Evolutionary conservation across 2,797 vertebrate species (phyloP).

Genomic region (Eleutherodactylus coqui): DNA sequence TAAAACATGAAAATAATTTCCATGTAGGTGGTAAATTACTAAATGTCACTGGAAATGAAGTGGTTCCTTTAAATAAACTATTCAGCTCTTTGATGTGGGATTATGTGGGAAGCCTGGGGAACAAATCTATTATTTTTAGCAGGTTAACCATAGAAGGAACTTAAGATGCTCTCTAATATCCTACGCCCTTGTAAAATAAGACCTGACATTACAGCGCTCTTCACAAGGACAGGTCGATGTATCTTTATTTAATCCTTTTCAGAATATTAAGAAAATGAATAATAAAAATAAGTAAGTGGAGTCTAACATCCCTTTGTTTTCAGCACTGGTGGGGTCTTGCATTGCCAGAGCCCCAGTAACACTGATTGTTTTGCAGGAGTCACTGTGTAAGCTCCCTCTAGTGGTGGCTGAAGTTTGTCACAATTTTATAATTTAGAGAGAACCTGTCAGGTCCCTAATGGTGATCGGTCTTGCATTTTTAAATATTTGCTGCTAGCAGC

Average conservation of each 20-base stretch:
- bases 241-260: neutral
- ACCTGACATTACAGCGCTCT: neutral
- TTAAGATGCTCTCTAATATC: conserved; percentile 1
- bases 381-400: too few relatives aligned
- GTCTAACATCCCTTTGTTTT: neutral
- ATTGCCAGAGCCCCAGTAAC: too few relatives aligned
- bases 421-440: too few relatives aligned
- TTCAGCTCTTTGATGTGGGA: conserved; percentile 44
- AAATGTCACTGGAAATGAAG: conserved; percentile 32
- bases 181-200: conserved; percentile 32
- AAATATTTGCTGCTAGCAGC: too few relatives aligned
- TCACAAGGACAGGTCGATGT: neutral
- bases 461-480: too few relatives aligned
- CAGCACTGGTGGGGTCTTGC: neutral
- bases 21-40: conserved; percentile 40
- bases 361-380: too few relatives aligned
- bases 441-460: too few relatives aligned
- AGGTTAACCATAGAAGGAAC: conserved; percentile 20
- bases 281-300: neutral
- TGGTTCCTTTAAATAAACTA: neutral
- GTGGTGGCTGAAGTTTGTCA: too few relatives aligned
- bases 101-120: conserved; percentile 46
- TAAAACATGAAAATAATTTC: conserved; percentile 38
- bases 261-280: neutral
- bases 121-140: conserved; percentile 25